Percentiles rank a stretch among this genome's conserved stretches.
phyloP scores from a whole-genome alignment of 2,888 invertebrate species.

The Drosophila meridiana region DNA sequence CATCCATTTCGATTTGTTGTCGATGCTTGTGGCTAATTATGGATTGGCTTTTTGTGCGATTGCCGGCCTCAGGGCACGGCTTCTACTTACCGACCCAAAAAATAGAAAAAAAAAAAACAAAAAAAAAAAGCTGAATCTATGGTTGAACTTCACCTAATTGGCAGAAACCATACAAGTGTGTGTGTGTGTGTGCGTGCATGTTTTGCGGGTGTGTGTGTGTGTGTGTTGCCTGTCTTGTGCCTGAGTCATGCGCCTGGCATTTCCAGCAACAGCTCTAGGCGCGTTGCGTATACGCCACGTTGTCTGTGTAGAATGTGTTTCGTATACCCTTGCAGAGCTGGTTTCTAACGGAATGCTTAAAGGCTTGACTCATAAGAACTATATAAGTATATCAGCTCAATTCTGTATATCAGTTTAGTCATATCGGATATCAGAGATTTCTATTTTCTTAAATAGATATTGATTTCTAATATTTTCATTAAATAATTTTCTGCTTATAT shows the following conservation, averaged over 20 bases:
- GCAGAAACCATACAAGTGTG: not conserved
- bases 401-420: not conserved
- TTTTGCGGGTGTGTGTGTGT: slow-evolving; percentile 14
- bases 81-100: slow-evolving; percentile 46
- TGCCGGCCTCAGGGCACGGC: slow-evolving; percentile 61
- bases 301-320: slow-evolving; percentile 21
- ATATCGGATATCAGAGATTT: not conserved
- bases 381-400: not conserved
- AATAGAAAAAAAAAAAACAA: slow-evolving; percentile 1
- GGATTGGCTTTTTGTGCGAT: slow-evolving; percentile 24
- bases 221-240: slow-evolving; percentile 6
- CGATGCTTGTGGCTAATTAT: slow-evolving; percentile 64
- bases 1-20: slow-evolving; percentile 50
- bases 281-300: slow-evolving; percentile 38
- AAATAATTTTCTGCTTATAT: too few species aligned
- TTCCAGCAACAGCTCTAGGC: slow-evolving; percentile 27
- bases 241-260: slow-evolving; percentile 64
- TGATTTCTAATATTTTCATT: too few species aligned
- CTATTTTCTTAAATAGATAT: not conserved
- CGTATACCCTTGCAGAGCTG: slow-evolving; percentile 1
- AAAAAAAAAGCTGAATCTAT: slow-evolving; percentile 37
- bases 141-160: slow-evolving; percentile 75
- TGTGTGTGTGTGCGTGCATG: slow-evolving; percentile 8
- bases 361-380: not conserved
- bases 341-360: not conserved